A percentile compares a stretch with the other conserved stretches of the same genome.
Evolutionary conservation across 2,888 invertebrate species (phyloP).

Genomic region (Glaucopsyche alexis): DNA sequence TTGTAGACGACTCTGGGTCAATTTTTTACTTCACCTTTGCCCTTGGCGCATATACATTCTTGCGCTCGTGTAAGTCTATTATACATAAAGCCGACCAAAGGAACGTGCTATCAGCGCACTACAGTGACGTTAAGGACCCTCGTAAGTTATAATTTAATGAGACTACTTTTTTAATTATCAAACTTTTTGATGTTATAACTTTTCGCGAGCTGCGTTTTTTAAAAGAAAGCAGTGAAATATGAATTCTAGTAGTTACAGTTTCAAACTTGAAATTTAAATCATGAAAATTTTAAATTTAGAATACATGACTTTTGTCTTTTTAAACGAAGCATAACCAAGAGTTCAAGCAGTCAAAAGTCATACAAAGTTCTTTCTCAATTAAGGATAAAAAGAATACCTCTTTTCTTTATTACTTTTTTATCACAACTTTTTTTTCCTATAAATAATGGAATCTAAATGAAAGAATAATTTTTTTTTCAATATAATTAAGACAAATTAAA

Average conservation of each 20-base stretch:
- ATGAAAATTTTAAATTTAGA: neutral
- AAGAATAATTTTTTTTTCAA: neutral
- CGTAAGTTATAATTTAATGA: conserved; percentile 8
- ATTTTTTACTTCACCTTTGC: neutral
- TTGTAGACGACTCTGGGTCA: too few species aligned
- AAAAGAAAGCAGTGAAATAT: neutral
- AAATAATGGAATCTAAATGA: neutral
- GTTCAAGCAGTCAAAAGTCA: neutral
- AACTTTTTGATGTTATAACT: conserved; percentile 5
- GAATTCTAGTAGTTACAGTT: neutral
- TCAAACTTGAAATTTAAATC: neutral
- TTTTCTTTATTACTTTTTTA: neutral
- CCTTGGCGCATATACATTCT: neutral
- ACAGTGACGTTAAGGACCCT: conserved; percentile 9
- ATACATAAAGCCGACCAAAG: neutral
- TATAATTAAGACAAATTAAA: neutral
- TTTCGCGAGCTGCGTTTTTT: neutral
- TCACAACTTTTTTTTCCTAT: neutral
- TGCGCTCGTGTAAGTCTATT: neutral
- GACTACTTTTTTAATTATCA: conserved; percentile 14
- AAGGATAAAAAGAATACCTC: neutral
- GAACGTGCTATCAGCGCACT: neutral
- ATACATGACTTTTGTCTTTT: neutral
- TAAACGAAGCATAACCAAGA: neutral
- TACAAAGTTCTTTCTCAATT: neutral